Percentiles rank a stretch among this genome's conserved stretches.
These are phyloP conservation scores for Ips nitidus DNA, from an alignment of 1,140 invertebrate species.

Conservation along the genomic window DNA sequence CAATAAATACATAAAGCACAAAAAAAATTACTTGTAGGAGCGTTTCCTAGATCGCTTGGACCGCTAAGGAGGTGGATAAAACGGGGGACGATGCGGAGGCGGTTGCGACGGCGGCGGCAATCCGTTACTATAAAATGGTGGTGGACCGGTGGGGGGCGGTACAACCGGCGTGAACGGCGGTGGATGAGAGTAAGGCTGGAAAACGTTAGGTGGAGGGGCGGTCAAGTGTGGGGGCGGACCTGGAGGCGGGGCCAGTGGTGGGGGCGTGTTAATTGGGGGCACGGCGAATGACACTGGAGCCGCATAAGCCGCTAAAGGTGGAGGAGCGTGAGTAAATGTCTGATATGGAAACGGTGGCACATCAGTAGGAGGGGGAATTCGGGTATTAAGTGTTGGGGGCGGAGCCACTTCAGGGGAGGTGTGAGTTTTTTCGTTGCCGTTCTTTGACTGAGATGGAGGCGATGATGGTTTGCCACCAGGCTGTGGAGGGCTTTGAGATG, in stretches of 20 bases:
- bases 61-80: slow-evolving; percentile 2
- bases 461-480: background rate
- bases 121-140: slow-evolving; percentile 27
- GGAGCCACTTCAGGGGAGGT: slow-evolving; percentile 18
- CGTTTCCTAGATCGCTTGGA: too few species aligned
- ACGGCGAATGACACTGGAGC: slow-evolving; percentile 26
- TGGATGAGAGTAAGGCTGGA: slow-evolving; percentile 45
- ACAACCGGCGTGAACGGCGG: slow-evolving; percentile 47
- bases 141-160: slow-evolving; percentile 27
- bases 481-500: slow-evolving; percentile 53
- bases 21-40: too few species aligned
- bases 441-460: slow-evolving; percentile 15
- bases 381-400: slow-evolving; percentile 47
- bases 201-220: slow-evolving; percentile 48
- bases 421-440: slow-evolving; percentile 39
- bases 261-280: slow-evolving; percentile 35
- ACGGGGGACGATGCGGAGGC: slow-evolving; percentile 1
- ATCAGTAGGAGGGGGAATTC: slow-evolving; percentile 52
- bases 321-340: slow-evolving; percentile 53
- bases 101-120: slow-evolving; percentile 15
- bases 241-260: slow-evolving; percentile 43
- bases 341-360: slow-evolving; percentile 48
- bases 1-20: too few species aligned
- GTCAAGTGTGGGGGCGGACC: slow-evolving; percentile 49
- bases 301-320: slow-evolving; percentile 29